Base-by-base conservation (phyloP, 2,113 vertebrate genomes). In the Myocastor coypus region DNA sequence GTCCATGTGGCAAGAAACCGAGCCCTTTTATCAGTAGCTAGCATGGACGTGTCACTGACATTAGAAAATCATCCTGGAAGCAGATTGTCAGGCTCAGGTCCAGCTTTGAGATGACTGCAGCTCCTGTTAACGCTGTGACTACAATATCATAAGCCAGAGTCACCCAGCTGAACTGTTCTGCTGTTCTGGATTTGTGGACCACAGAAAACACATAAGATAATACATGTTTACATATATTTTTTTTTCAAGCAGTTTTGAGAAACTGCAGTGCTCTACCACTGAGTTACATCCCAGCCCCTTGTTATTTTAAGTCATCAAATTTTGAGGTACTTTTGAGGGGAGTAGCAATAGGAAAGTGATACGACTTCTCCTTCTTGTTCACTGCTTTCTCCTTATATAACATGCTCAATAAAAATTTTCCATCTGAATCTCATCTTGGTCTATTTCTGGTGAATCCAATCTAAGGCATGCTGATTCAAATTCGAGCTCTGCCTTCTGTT, bases 371-470 rank as follows among this genome's bases (percentile, higher is more conserved):
- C 34, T 14, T 77, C 42, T 95, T 19, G 20, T 20, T 66, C 82
- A 30, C 46, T 89, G 34, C 24, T 90, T 95, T 94, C 83, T 73
- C 22, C 28, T 89, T 42, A 37, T 81, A 68, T 10, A n/a, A 7
- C 22, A 14, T 73, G 30, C 77, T 93, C 81, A 66, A 20, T 61
- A 80, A 95, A 69, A 87, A 93, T 37, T 13, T 69, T 69, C 2
- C 22, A 69, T 52, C n/a, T 71, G 57, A 95, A 91, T 92, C 28
- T 97, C n/a, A 94, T 63, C 32, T 88, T 40, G 50, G 16, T 83
- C 52, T 87, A 59, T n/a, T 86, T 96, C 83, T 91, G 83, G 57
- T 75, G 8, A 92, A 87, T 7, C n/a, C 89, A 22, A 94, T n/a
- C 78, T 66, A 91, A 83, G 55, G 83, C 59, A 90, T 40, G 69